Evolutionary conservation across 1,140 invertebrate genomes (phyloP), one percentile per base, ranked within the genome.

Genomic region (Homalodisca vitripennis): DNA sequence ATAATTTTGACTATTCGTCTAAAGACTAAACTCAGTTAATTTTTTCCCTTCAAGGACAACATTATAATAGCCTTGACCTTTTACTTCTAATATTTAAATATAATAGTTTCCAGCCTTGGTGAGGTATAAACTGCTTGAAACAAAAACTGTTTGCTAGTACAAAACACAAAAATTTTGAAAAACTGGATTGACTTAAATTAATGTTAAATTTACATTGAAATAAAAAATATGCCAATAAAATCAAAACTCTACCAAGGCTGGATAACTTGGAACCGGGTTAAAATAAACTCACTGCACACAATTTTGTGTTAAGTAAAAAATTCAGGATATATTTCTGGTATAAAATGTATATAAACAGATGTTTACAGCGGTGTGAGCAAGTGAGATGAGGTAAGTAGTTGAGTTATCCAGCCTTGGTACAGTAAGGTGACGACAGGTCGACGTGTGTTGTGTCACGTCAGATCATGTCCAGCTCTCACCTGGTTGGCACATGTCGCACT

Each of bases 401-500:
- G 29, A 30, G 66, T 55, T 68, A 55, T 68, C 66, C 66, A 68
- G 66, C 66, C 66, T 68, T 55, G 53, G 66, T 60, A 51, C 12
- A 26, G 24, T 41, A 41, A 22, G 55, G 27, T 60, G 14, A 26
- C 3, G n/a, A 26, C 26, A 6, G 55, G n/a, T n/a, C n/a, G n/a
- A n/a, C n/a, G n/a, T n/a, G n/a, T n/a, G n/a, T n/a, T n/a, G n/a
- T n/a, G n/a, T n/a, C n/a, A n/a, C n/a, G n/a, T n/a, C n/a, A n/a
- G n/a, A n/a, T n/a, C n/a, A n/a, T n/a, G n/a, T 22, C 47, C n/a
- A 72, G 20, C 67, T 66, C 73, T 75, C 74, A 75, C 75, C 74
- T 75, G 75, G 74, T 29, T 69, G 70, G 76, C 91, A 92, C 71
- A 88, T 85, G 66, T 90, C 90, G 78, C 93, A 95, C 72, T 90